A percentile compares a stretch with the other conserved stretches of the same genome.
These are phyloP conservation scores for Nestor notabilis DNA, from an alignment of 2,113 vertebrate genomes.

Conservation along the genomic window DNA sequence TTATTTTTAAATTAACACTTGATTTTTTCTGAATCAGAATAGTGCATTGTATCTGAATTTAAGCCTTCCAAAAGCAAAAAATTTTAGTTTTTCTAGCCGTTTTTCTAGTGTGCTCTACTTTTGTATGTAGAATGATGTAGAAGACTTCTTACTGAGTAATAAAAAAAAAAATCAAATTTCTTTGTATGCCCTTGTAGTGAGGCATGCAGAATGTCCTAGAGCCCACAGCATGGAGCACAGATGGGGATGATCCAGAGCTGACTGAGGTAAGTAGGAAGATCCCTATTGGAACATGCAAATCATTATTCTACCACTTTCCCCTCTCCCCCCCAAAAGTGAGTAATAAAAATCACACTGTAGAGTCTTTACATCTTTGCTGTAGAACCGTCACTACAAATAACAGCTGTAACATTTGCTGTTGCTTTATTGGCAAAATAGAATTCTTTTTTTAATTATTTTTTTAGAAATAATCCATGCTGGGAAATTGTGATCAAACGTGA, in stretches of 20 bases:
- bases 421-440: background rate
- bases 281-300: background rate
- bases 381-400: background rate
- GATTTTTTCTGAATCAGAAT: background rate
- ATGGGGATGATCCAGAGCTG: background rate
- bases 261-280: background rate
- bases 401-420: background rate
- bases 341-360: background rate
- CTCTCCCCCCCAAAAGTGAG: background rate
- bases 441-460: background rate
- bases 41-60: background rate
- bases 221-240: background rate
- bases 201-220: background rate
- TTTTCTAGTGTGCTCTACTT: background rate
- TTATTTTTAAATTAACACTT: background rate
- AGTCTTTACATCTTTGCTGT: background rate
- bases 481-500: constrained; percentile 61
- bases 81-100: background rate
- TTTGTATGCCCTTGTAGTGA: background rate
- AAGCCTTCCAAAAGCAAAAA: background rate
- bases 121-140: background rate
- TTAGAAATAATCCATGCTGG: background rate
- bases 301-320: background rate
- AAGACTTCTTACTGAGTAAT: no score
- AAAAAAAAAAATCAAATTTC: background rate